A percentile compares a stretch with the other conserved stretches of the same genome.
Conservation (phyloP, 2,113 vertebrate genomes). For the human (Homo sapiens) region GRCh38 chr7:76922501-76923000, state of each 20-base stretch:
- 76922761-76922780: not conserved
- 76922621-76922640: not conserved
- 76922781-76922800: not conserved
- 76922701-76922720: not conserved
- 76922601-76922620: not conserved
- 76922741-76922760: not conserved
- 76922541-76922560: not conserved
- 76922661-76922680: not conserved
- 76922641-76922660: conserved; percentile 16
- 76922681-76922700: not conserved
- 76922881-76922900: not conserved
- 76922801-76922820: not conserved
- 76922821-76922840: not conserved
- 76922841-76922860: not conserved
- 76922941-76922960: conserved; percentile 53
- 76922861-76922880: not conserved
- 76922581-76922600: not conserved
- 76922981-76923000: not conserved
- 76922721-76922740: not conserved
- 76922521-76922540: not conserved
- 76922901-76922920: not conserved
- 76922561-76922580: not conserved
- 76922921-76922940: not conserved
- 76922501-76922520: not conserved
- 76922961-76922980: conserved; percentile 49